Percentiles rank a stretch among this genome's conserved stretches.
phyloP scores from a whole-genome alignment of 2,888 invertebrate genomes.

The Limnephilus auricula region DNA sequence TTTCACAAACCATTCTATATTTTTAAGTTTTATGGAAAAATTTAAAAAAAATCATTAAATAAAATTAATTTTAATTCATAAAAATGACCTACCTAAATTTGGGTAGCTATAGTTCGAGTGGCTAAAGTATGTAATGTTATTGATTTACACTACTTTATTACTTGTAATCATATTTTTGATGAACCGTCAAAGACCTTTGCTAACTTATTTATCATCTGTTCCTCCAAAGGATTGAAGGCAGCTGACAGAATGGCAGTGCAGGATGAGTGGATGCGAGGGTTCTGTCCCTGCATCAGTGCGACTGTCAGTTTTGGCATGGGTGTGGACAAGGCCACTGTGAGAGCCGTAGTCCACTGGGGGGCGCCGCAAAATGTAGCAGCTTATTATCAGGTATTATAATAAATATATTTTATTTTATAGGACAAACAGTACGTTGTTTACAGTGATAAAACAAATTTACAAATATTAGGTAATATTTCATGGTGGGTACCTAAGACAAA shows the following conservation, averaged over 20 bases:
- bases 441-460: too few species aligned
- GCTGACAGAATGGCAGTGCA: conserved; percentile 88
- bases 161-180: too few species aligned
- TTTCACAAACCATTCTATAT: too few species aligned
- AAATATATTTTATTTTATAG: not conserved
- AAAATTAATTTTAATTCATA: too few species aligned
- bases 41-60: too few species aligned
- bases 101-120: too few species aligned
- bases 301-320: conserved; percentile 99
- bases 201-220: conserved; percentile 44
- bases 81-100: too few species aligned
- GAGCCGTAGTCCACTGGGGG: conserved; percentile 98
- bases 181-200: not conserved
- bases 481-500: too few species aligned
- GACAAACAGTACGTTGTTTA: too few species aligned
- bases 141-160: not conserved
- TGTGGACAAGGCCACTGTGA: conserved; percentile 96
- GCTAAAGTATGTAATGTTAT: too few species aligned
- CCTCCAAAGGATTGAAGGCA: conserved; percentile 81
- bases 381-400: conserved; percentile 84
- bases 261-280: conserved; percentile 94
- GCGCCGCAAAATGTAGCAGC: conserved; percentile 96
- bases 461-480: too few species aligned
- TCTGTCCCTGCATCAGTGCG: conserved; percentile 93
- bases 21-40: too few species aligned